These are phyloP conservation scores for Julus scanicus DNA, from an alignment of 2,888 invertebrate genomes.

Conservation along the genomic window DNA sequence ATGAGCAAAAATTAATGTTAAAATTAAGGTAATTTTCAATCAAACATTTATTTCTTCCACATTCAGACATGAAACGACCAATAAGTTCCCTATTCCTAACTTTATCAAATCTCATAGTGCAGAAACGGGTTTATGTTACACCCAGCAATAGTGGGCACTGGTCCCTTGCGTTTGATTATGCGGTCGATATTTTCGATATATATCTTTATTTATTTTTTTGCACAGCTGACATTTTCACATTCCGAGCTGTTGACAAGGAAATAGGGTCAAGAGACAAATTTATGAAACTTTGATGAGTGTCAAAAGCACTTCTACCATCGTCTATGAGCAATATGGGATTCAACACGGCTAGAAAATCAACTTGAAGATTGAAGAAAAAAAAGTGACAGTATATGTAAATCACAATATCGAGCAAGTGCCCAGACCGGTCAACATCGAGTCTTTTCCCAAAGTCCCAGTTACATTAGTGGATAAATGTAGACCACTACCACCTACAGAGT, in stretches of 20 bases:
- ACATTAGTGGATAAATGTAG: neutral
- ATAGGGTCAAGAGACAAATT: slow-evolving; percentile 20
- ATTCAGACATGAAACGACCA: too few relatives aligned
- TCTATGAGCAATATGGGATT: neutral
- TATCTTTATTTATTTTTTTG: neutral
- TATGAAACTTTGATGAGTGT: slow-evolving; percentile 36
- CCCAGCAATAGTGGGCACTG: neutral
- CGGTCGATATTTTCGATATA: slow-evolving; percentile 30
- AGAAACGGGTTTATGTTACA: neutral
- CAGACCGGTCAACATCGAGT: neutral
- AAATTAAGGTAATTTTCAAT: too few relatives aligned
- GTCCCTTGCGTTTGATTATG: neutral
- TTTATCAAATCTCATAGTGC: neutral
- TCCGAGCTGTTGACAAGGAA: slow-evolving; percentile 32
- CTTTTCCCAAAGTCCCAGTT: slow-evolving; percentile 21
- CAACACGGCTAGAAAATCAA: neutral
- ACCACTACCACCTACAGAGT: neutral
- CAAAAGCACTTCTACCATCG: neutral
- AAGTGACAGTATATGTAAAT: neutral
- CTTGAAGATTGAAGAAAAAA: neutral
- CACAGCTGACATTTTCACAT: neutral
- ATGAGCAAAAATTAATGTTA: too few relatives aligned
- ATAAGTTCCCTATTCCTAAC: too few relatives aligned
- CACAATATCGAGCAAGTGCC: neutral
- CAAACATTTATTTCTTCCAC: too few relatives aligned